A percentile compares a stretch with the other conserved stretches of the same genome.
Evolutionary conservation across 92 coral and sea anemone genomes (phyloP).

Genomic region (Chrysogorgia sp.): DNA sequence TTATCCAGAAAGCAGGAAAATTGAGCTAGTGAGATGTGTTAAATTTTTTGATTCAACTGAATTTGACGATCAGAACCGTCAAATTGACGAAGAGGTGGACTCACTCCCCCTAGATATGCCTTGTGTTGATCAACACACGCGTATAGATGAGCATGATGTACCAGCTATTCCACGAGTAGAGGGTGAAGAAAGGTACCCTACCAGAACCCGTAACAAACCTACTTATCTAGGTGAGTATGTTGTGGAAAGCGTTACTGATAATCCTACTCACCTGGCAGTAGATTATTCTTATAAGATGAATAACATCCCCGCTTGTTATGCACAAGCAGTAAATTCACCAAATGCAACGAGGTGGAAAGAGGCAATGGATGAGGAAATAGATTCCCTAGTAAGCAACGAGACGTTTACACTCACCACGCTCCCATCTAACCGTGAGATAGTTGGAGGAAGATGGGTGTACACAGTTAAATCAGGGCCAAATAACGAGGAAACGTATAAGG

Average conservation of each 20-base stretch:
- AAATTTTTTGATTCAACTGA: conserved; percentile 13
- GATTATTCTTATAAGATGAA: conserved; percentile 50
- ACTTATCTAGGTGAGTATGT: conserved; percentile 51
- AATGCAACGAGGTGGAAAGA: conserved; percentile 60
- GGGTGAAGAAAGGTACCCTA: conserved; percentile 42
- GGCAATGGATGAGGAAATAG: conserved; percentile 61
- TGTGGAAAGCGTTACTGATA: conserved; percentile 42
- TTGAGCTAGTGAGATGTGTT: conserved; percentile 39
- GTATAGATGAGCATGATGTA: not conserved
- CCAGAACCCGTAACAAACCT: conserved; percentile 40
- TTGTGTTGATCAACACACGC: not conserved
- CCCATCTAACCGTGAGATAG: conserved; percentile 61
- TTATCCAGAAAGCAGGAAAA: conserved; percentile 42
- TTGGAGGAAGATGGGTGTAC: conserved; percentile 62
- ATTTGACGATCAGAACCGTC: not conserved
- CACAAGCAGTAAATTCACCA: conserved; percentile 54
- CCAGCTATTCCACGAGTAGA: not conserved
- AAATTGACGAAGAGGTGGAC: not conserved
- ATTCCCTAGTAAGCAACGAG: conserved; percentile 50
- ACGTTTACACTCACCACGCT: conserved; percentile 55
- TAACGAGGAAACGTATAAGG: too few species aligned
- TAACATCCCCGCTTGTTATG: conserved; percentile 50
- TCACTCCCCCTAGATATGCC: not conserved
- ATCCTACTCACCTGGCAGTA: too few species aligned
- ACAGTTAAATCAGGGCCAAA: conserved; percentile 49